Evolutionary conservation across 2,888 invertebrate species (phyloP).

Genomic region (Endotricha flammealis): DNA sequence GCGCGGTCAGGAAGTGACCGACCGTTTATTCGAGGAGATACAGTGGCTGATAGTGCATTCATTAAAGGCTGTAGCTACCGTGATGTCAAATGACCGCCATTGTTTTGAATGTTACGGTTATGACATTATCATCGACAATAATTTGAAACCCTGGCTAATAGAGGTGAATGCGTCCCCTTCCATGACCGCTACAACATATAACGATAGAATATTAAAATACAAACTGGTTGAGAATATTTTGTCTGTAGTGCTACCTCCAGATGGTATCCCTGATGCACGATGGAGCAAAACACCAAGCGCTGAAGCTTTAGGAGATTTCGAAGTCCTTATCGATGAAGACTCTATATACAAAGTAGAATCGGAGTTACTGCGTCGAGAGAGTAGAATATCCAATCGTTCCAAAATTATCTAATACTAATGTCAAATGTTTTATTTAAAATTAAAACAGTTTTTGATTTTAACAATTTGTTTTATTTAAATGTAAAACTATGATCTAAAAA

Average conservation of each 20-base stretch:
- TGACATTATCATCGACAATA: slow-evolving; percentile 95
- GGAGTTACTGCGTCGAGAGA: slow-evolving; percentile 26
- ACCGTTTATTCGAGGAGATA: slow-evolving; percentile 91
- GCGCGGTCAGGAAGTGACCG: slow-evolving; percentile 89
- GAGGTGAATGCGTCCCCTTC: slow-evolving; percentile 97
- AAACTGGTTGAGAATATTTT: slow-evolving; percentile 94
- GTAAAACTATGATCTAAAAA: background rate
- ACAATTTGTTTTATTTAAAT: slow-evolving; percentile 4
- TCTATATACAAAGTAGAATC: slow-evolving; percentile 78
- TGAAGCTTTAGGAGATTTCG: slow-evolving; percentile 88
- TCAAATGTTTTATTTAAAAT: slow-evolving; percentile 1
- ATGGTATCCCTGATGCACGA: slow-evolving; percentile 89
- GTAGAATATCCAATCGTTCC: slow-evolving; percentile 20
- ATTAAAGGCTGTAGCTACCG: slow-evolving; percentile 91
- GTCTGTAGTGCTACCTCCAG: slow-evolving; percentile 91
- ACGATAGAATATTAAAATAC: slow-evolving; percentile 94
- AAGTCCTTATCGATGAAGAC: slow-evolving; percentile 85
- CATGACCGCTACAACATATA: slow-evolving; percentile 93
- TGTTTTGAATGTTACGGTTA: slow-evolving; percentile 96
- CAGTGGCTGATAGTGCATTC: slow-evolving; percentile 94
- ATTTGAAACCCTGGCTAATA: slow-evolving; percentile 94
- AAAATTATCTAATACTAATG: slow-evolving; percentile 7
- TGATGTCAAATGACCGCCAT: slow-evolving; percentile 93
- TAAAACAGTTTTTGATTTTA: too few species aligned
- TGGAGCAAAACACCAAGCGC: slow-evolving; percentile 88